phyloP scores from a whole-genome alignment of 2,888 invertebrate species.

The Dugesia japonica region DNA sequence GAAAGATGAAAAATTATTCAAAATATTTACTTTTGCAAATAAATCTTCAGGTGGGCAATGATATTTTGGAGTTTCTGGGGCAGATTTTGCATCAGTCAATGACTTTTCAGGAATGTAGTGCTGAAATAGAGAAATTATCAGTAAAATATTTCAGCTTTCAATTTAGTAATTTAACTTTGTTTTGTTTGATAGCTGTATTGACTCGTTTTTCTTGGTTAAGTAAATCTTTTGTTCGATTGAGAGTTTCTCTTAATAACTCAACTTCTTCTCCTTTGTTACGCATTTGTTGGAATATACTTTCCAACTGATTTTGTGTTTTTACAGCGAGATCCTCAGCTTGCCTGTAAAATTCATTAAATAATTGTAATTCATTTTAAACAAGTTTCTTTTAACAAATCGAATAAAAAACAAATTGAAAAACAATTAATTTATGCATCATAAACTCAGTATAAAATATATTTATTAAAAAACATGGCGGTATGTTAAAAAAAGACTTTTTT shows the following conservation, averaged over 20 bases:
- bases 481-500: neutral
- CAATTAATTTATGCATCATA: neutral
- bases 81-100: neutral
- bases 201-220: conserved; percentile 46
- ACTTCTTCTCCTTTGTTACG: conserved; percentile 42
- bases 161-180: conserved; percentile 38
- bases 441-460: neutral
- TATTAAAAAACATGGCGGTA: neutral
- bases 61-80: neutral
- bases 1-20: too few species aligned
- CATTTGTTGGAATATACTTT: conserved; percentile 38
- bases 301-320: conserved; percentile 37
- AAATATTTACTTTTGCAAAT: neutral
- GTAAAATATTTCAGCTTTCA: neutral
- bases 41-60: conserved; percentile 27
- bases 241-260: conserved; percentile 43
- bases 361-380: neutral
- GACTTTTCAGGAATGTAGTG: neutral
- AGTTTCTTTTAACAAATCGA: neutral
- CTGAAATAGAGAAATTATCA: too few species aligned
- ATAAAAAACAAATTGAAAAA: neutral
- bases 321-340: conserved; percentile 44
- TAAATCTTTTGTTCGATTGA: conserved; percentile 41
- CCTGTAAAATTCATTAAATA: conserved; percentile 35
- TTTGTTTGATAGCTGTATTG: conserved; percentile 45